phyloP scores from a whole-genome alignment of 2,888 invertebrate genomes.

The Isoperla grammatica region DNA sequence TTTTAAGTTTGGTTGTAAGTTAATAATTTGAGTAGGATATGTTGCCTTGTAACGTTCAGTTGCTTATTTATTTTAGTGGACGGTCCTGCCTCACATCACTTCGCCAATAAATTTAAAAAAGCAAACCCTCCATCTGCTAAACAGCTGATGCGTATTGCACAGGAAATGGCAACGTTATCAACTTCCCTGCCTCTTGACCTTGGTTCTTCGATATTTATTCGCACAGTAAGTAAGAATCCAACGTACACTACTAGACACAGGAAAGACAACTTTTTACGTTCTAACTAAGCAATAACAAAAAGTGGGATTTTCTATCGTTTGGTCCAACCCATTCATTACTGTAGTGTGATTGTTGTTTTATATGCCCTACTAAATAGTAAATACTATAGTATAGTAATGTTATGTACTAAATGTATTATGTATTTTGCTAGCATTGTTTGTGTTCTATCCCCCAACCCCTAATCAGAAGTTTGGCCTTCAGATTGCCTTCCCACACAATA shows the following conservation, averaged over 20 bases:
- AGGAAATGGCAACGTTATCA: constrained; percentile 32
- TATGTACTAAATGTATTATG: no score
- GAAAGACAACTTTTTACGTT: background rate
- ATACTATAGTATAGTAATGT: background rate
- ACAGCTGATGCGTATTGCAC: constrained; percentile 31
- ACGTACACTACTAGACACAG: background rate
- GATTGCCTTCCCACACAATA: no score
- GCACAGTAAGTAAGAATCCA: constrained; percentile 25
- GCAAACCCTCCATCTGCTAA: constrained; percentile 25
- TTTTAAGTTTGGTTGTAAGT: no score
- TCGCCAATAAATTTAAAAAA: constrained; percentile 26
- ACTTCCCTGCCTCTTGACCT: constrained; percentile 31
- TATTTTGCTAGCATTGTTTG: no score
- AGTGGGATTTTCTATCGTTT: no score
- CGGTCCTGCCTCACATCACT: constrained; percentile 27
- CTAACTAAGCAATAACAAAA: background rate
- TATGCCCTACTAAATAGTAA: background rate
- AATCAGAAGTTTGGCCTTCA: no score
- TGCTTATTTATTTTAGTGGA: constrained; percentile 29
- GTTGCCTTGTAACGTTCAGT: constrained; percentile 17
- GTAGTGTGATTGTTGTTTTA: background rate
- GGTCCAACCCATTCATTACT: no score
- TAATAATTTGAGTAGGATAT: background rate
- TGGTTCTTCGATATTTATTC: constrained; percentile 30
- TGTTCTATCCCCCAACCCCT: no score